These are phyloP conservation scores for Muraenolepis orangiensis DNA, from an alignment of 2,797 vertebrate genomes.

Conservation along the genomic window DNA sequence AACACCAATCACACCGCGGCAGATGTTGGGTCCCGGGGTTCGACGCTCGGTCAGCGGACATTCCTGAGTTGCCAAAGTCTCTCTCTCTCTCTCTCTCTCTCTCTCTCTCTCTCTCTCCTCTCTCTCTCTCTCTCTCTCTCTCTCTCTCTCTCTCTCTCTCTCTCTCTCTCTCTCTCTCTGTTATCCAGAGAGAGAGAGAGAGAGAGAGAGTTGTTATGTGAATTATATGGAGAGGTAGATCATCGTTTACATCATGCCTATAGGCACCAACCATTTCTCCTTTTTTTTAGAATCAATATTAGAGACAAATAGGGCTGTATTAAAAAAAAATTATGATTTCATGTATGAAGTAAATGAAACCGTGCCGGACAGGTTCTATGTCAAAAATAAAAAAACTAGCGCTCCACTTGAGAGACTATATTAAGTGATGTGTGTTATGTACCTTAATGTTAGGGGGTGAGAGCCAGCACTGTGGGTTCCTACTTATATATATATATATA, in stretches of 20 bases:
- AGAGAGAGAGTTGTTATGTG: not conserved
- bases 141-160: too few species aligned
- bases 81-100: too few species aligned
- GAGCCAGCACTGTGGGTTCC: conserved; percentile 10
- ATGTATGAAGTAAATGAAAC: not conserved
- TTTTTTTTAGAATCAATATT: not conserved
- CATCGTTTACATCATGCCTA: not conserved
- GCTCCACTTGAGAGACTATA: too few species aligned
- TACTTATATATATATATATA: too few species aligned
- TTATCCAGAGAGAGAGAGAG: too few species aligned
- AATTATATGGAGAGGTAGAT: not conserved
- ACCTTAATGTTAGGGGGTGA: conserved; percentile 55
- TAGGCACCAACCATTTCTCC: not conserved
- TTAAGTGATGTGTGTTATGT: too few species aligned
- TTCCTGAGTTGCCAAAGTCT: not conserved
- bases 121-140: too few species aligned
- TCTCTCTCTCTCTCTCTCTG: too few species aligned
- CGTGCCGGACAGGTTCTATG: not conserved
- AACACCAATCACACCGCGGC: not conserved
- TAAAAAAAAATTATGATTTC: too few species aligned
- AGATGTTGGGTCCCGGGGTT: not conserved
- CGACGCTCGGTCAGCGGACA: not conserved
- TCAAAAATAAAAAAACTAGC: too few species aligned
- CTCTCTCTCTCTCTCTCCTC: too few species aligned
- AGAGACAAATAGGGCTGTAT: not conserved